Evolutionary conservation across 2,797 vertebrate genomes (phyloP), one percentile per base, ranked within the genome.

Genomic region (Sylvia borin): DNA sequence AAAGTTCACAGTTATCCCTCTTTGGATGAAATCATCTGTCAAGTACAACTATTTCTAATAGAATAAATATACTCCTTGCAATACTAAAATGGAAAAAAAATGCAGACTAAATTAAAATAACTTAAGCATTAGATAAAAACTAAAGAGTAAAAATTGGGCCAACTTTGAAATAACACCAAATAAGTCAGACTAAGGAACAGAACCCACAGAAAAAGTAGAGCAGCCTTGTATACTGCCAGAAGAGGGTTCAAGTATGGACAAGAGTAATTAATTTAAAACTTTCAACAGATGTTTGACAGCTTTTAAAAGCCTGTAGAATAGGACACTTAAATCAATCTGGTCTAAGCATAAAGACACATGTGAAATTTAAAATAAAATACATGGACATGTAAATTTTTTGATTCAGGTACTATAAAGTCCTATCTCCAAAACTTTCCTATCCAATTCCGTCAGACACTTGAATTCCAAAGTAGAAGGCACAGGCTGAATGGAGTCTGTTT

Each of bases 351-450:
- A 16, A 78, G 5, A 64, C 8, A 34, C 4, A 38, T 0, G 9
- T 0, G 3, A 76, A 76, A 82, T 53, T 50, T 53, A 60, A 79
- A 62, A 77, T 14, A 58, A 83, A 76, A 66, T 18, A 55, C 21
- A 54, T 0, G 2, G 15, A 68, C 29, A 42, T 1, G 0, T 5
- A 71, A 32, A 64, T 16, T 38, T 19, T 32, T 71, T 9, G 40
- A 60, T 74, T 65, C 62, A 67, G 22, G 20, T 55, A 32, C 26
- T 27, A 26, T 38, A 5, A 91, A 73, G 43, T 34, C 42, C 60
- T 80, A n/a, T 66, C 64, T 27, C 15, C n/a, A 31, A 19, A 70
- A 57, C 20, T 45, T 8, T 78, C 40, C 36, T 53, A 45, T n/a
- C 11, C 40, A 53, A 27, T 74, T 48, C 67, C 57, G 38, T 43